Base-by-base conservation (phyloP, 2,113 vertebrate species). In the Leptodactylus fuscus region DNA sequence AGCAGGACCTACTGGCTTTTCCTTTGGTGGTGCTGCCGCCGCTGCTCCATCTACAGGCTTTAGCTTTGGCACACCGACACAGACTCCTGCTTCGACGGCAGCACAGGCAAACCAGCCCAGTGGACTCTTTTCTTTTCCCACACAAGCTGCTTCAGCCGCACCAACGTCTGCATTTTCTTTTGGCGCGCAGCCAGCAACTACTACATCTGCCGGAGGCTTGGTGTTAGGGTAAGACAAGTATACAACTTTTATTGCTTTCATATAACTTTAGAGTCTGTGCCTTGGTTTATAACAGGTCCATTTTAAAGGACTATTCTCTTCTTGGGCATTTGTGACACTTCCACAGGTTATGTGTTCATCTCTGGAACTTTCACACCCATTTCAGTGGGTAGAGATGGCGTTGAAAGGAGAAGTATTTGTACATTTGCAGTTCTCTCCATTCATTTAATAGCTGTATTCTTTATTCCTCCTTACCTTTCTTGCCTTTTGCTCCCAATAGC, bases 81-180 rank as follows among this genome's bases (percentile, higher is more conserved):
- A 90, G 13, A 20, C 91, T 0, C 13, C 90, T 0, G 22, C 87
- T 0, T 87, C 87, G 0, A 76, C 91, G 6, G 13, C 34, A 38
- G 6, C 65, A 2, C 32, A 20, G 7, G 0, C 49, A 10, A 29
- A 36, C 12, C 94, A 94, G 82, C 36, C 92, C 1, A 76, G 90
- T 5, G 81, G 87, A 48, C 91, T 93, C 0, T 95, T 96, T 79
- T 90, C 94, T 0, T 88, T 95, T 81, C 81, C 89, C 0, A 87
- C 91, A 8, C 90, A 92, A 1, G 73, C 88, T n/a, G 77, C 82
- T 1, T 13, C 91, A 0, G 87, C 88, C 85, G 85, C 92, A 0
- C 88, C 91, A 70, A 89, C 93, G 0, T n/a, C 90, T 0, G 87
- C 89, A 0, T 97, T 97, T 86, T 94, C 89, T 89, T 97, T 98